A percentile compares a stretch with the other conserved stretches of the same genome.
Evolutionary conservation across 2,797 vertebrate genomes (phyloP).

Genomic region (Craterocephalus amniculus): DNA sequence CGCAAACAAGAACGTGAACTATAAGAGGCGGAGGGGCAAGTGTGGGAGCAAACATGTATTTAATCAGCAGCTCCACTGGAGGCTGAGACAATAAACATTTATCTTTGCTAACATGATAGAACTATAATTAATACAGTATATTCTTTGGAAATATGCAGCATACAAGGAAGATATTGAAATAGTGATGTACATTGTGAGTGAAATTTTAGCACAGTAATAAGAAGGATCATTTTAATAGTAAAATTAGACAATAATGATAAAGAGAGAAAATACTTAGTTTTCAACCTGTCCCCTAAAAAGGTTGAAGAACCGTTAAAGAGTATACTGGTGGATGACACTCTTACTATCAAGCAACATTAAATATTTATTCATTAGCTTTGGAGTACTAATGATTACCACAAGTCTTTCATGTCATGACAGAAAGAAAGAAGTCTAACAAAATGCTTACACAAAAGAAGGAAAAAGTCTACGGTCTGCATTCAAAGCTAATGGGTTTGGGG

Average conservation of each 20-base stretch:
- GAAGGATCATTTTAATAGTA: background rate
- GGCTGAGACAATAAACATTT: background rate
- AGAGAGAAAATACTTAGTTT: background rate
- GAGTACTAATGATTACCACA: background rate
- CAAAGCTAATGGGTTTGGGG: too few relatives aligned
- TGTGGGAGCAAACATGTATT: conserved; percentile 8
- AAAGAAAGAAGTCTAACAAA: too few relatives aligned
- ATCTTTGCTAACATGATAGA: conserved; percentile 11
- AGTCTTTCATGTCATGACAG: too few relatives aligned
- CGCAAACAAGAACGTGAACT: conserved; percentile 11
- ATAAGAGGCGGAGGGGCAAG: background rate
- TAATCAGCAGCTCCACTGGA: conserved; percentile 7
- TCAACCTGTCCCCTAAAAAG: background rate
- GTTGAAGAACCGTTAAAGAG: background rate
- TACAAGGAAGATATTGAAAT: background rate
- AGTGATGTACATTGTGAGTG: background rate
- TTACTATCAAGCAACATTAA: too few relatives aligned
- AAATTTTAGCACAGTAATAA: background rate
- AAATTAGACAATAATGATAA: background rate
- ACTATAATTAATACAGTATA: background rate
- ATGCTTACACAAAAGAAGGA: background rate
- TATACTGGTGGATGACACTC: too few relatives aligned
- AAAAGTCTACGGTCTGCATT: too few relatives aligned
- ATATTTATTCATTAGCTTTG: background rate
- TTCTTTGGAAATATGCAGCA: background rate